Base-by-base conservation (phyloP, 2,113 vertebrate species). In the Tapirus terrestris region DNA sequence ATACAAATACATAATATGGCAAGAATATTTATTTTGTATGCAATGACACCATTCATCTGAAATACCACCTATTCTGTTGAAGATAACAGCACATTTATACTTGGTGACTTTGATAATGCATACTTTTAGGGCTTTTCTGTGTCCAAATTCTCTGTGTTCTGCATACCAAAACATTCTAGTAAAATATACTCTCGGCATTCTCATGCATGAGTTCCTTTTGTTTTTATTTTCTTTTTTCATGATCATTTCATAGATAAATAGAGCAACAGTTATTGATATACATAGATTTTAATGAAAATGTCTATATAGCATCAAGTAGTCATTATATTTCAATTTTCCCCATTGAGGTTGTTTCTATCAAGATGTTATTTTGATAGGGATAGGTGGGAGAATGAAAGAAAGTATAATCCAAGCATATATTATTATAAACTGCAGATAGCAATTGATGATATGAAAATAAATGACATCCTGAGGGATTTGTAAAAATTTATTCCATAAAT, bases 311-410 rank as follows among this genome's bases (percentile, higher is more conserved):
- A 97, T 98, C 97, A 91, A 45, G 2, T 96, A 80, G 68, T 76
- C 87, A 97, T 97, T 95, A 93, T 85, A 79, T 96, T 98, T 83
- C 56, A 86, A 7, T 97, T 97, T 98, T 97, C 80, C 36, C 8
- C 0, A 36, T 39, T 79, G 31, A 98, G 89, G 60, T 83, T 85
- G 9, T 93, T 98, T 97, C 72, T 88, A 76, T 96, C 77, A 96
- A 68, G 94, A 80, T 77, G 89, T 97, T 96, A 89, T 92, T 95
- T 95, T 97, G 61, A 97, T 45, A 82, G 31, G 6, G 67, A 94
- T 92, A 65, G 94, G 90, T 61, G 18, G 53, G 10, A 98, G 73
- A 96, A 68, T 89, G 77, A 95, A 75, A 20, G 63, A 68, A 97
- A 94, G 31, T 56, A 85, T 96, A 80, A 96, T 89, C n/a, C 70